Base-by-base conservation (phyloP, 2,797 vertebrate species). In the Sorex maritimensis region DNA sequence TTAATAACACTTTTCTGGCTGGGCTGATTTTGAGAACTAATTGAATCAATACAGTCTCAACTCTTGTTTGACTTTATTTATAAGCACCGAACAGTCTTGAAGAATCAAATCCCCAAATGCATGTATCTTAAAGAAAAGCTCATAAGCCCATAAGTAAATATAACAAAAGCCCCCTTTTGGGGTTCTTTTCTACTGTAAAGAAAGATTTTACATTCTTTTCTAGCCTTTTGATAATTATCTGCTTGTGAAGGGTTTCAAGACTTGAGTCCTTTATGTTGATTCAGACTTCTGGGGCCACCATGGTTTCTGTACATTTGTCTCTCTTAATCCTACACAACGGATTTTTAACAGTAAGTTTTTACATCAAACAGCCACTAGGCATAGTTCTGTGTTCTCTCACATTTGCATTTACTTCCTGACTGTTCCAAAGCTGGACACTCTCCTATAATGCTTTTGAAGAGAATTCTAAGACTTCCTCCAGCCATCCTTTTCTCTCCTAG, bases 381-480 rank as follows among this genome's bases (percentile, higher is more conserved):
- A 94, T 83, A 86, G 72, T 63, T 17, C 55, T 95, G 77, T 90
- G 73, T 77, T 65, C 75, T 28, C 17, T 61, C 58, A 19, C 19
- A 61, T 68, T 88, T 28, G 88, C 84, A 93, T 94, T 86, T 73
- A 81, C 78, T 91, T 97, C 38, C 92, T 88, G 58, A 28, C 68
- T 34, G 86, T 86, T 78, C 28, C 86, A 83, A 92, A 95, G 82
- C 69, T n/a, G 13, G 38, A 72, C 58, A 4, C 46, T 63, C 84
- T 93, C 88, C 72, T 83, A 38, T 3, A 81, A 69, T 78, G 93
- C 26, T 81, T 94, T 93, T 97, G 84, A 97, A 95, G 71, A 78
- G 46, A 94, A 96, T 92, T 72, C 90, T 96, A 90, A 81, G 19
- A 65, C 4, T 30, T 95, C 72, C 72, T 83, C 38, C 24, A 52